A percentile compares a stretch with the other conserved stretches of the same genome.
phyloP scores from a whole-genome alignment of 2,113 vertebrate genomes.

The Microcebus ravelobensis region DNA sequence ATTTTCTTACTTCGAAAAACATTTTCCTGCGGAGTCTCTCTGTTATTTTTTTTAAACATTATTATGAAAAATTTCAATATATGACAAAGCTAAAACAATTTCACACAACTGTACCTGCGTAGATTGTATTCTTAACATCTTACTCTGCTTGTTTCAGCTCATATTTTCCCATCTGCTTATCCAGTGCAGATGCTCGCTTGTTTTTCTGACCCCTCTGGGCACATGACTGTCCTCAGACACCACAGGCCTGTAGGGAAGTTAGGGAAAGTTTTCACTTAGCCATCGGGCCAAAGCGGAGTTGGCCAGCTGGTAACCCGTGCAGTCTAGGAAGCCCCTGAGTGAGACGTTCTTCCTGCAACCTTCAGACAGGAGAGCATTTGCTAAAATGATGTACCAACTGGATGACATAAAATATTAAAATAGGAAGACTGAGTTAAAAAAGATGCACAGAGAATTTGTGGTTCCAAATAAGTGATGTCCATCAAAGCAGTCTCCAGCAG shows the following conservation, averaged over 20 bases:
- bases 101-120: background rate
- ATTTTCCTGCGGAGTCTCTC: background rate
- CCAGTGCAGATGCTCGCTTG: background rate
- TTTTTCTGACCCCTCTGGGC: background rate
- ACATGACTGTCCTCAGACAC: background rate
- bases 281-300: background rate
- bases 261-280: background rate
- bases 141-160: background rate
- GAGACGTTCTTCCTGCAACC: background rate
- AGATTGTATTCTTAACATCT: background rate
- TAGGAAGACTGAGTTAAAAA: background rate
- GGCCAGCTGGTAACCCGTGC: rapidly evolving
- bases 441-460: background rate
- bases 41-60: background rate
- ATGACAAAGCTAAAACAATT: background rate
- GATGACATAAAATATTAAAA: background rate
- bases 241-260: background rate
- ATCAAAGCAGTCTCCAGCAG: background rate
- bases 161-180: background rate
- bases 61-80: background rate
- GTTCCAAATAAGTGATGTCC: background rate
- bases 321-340: background rate
- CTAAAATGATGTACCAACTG: background rate
- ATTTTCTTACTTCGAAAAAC: background rate
- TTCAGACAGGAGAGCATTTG: background rate